Evolutionary conservation across 2,888 invertebrate species (phyloP).

Genomic region (Saturnia pavonia): DNA sequence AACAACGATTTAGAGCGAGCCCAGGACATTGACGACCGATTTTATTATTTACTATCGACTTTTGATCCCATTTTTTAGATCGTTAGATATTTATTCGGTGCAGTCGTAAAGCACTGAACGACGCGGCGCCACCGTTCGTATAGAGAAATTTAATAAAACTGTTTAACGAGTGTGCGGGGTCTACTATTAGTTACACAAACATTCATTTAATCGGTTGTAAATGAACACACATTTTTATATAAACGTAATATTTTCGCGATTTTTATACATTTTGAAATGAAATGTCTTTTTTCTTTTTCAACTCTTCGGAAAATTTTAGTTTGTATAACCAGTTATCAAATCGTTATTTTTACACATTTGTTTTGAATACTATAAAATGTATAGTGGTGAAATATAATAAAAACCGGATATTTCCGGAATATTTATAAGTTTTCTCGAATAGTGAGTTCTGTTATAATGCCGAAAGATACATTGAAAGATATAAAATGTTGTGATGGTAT

Average conservation of each 20-base stretch:
- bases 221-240: constrained; percentile 21
- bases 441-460: no score
- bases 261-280: not conserved
- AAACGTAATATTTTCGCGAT: not conserved
- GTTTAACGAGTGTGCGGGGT: not conserved
- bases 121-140: constrained; percentile 21
- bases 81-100: constrained; percentile 52
- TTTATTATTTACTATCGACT: constrained; percentile 62
- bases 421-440: no score
- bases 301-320: no score
- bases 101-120: constrained; percentile 40
- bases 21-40: constrained; percentile 59
- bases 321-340: no score
- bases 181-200: not conserved
- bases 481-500: no score
- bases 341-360: no score
- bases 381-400: no score
- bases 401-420: no score
- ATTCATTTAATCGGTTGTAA: constrained; percentile 29
- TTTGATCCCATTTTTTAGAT: constrained; percentile 69
- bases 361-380: no score
- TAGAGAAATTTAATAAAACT: constrained; percentile 9
- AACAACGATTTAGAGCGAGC: constrained; percentile 56
- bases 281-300: not conserved
- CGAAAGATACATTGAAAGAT: no score